Percentiles rank a stretch among this genome's conserved stretches.
phyloP scores from a whole-genome alignment of 1,140 invertebrate genomes.

The Drosophila sucinea region DNA sequence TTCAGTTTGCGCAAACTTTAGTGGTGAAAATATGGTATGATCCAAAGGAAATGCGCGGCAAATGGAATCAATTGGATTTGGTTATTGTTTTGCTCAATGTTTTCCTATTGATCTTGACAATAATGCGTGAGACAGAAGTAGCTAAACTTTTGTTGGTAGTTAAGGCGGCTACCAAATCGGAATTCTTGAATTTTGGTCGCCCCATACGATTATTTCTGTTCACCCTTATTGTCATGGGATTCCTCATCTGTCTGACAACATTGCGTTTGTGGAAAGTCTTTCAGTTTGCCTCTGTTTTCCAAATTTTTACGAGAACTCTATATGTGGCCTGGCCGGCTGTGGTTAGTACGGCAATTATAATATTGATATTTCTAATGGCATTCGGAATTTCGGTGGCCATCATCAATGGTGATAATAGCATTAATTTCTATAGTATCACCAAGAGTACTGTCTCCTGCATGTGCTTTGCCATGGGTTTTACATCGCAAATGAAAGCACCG shows the following conservation, averaged over 20 bases:
- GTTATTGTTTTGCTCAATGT: constrained; percentile 52
- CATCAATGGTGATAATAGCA: constrained; percentile 63
- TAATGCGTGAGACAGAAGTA: constrained; percentile 22
- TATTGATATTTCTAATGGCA: constrained; percentile 45
- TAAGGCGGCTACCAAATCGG: constrained; percentile 26
- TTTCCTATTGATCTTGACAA: not conserved
- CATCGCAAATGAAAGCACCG: not conserved
- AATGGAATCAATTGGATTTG: constrained; percentile 64
- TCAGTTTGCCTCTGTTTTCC: constrained; percentile 67
- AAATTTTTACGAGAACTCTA: constrained; percentile 57
- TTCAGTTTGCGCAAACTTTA: constrained; percentile 48
- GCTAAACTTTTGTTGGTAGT: constrained; percentile 6
- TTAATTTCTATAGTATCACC: constrained; percentile 28
- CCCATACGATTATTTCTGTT: constrained; percentile 22
- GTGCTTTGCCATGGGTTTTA: constrained; percentile 65
- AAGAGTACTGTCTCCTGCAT: constrained; percentile 44
- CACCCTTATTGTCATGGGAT: constrained; percentile 26
- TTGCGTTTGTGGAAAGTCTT: constrained; percentile 72
- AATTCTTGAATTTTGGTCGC: constrained; percentile 45
- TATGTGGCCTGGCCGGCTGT: constrained; percentile 49
- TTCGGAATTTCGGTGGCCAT: constrained; percentile 48
- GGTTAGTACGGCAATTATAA: constrained; percentile 41
- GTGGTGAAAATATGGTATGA: constrained; percentile 46
- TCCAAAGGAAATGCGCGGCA: constrained; percentile 4
- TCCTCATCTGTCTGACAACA: constrained; percentile 63